phyloP scores from a whole-genome alignment of 2,797 vertebrate species.

The Chaetodon trifasciatus region DNA sequence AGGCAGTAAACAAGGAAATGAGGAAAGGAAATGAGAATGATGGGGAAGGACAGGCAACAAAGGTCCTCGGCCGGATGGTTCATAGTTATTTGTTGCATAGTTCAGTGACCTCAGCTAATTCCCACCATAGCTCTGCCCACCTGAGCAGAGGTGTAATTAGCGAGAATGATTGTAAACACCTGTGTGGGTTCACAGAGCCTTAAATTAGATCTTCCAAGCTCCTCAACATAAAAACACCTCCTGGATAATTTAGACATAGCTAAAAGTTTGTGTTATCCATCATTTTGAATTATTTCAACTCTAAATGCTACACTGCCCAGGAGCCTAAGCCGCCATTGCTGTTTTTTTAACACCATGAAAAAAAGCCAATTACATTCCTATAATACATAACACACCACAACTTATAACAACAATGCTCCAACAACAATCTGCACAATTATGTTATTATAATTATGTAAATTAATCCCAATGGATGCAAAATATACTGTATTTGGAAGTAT shows the following conservation, averaged over 20 bases:
- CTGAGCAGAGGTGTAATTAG: constrained; percentile 7
- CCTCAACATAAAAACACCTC: not conserved
- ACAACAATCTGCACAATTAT: too few relatives aligned
- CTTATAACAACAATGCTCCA: too few relatives aligned
- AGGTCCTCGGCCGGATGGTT: not conserved
- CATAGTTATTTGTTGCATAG: not conserved
- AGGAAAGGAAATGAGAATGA: not conserved
- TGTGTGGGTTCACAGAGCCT: not conserved
- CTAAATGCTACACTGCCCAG: not conserved
- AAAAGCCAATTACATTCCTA: too few relatives aligned
- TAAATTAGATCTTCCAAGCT: not conserved
- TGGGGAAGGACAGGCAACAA: not conserved
- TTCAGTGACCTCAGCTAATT: not conserved
- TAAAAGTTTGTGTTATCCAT: not conserved
- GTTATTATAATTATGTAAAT: too few relatives aligned
- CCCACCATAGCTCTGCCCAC: not conserved
- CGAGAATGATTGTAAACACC: constrained; percentile 2
- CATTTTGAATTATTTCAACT: not conserved
- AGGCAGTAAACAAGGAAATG: too few relatives aligned
- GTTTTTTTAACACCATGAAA: too few relatives aligned
- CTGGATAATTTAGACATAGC: not conserved
- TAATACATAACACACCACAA: too few relatives aligned
- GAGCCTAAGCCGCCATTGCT: not conserved
- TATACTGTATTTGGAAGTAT: too few relatives aligned
- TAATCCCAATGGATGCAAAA: too few relatives aligned